phyloP scores from a whole-genome alignment of 2,888 invertebrate species.

The Harpalus rufipes region DNA sequence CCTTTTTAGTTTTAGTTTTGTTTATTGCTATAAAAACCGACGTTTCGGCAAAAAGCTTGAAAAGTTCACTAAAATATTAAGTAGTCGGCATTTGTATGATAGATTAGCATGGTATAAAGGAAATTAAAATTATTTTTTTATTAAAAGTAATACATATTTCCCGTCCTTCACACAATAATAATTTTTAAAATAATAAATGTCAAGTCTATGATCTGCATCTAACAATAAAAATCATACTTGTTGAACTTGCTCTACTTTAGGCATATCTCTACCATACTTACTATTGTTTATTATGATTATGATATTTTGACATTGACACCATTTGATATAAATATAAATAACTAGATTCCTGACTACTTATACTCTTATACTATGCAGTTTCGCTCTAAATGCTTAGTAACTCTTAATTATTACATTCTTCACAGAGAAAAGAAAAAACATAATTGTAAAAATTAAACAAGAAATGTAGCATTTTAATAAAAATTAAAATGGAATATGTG shows the following conservation, averaged over 20 bases:
- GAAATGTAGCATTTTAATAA: neutral
- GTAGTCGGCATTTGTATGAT: too few relatives aligned
- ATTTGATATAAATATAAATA: conserved; percentile 24
- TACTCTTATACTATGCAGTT: neutral
- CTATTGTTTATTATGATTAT: conserved; percentile 46
- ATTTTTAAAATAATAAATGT: conserved; percentile 20
- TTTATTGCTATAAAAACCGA: too few relatives aligned
- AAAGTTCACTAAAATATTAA: too few relatives aligned
- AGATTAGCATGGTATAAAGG: too few relatives aligned
- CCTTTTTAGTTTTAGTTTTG: too few relatives aligned
- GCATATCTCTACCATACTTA: conserved; percentile 17
- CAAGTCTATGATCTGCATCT: conserved; percentile 17
- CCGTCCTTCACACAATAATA: neutral
- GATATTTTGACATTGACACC: conserved; percentile 44
- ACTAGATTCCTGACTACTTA: conserved; percentile 22
- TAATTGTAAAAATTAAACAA: neutral
- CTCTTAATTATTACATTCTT: neutral
- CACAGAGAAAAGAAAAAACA: neutral
- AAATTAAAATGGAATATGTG: neutral
- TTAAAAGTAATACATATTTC: neutral
- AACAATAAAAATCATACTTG: conserved; percentile 45
- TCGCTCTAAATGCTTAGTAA: neutral
- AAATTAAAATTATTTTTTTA: too few relatives aligned
- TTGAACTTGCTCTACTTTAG: conserved; percentile 37
- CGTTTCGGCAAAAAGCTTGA: too few relatives aligned